These are phyloP conservation scores for Ethmia dodecea DNA, from an alignment of 2,888 invertebrate genomes.

Conservation along the genomic window DNA sequence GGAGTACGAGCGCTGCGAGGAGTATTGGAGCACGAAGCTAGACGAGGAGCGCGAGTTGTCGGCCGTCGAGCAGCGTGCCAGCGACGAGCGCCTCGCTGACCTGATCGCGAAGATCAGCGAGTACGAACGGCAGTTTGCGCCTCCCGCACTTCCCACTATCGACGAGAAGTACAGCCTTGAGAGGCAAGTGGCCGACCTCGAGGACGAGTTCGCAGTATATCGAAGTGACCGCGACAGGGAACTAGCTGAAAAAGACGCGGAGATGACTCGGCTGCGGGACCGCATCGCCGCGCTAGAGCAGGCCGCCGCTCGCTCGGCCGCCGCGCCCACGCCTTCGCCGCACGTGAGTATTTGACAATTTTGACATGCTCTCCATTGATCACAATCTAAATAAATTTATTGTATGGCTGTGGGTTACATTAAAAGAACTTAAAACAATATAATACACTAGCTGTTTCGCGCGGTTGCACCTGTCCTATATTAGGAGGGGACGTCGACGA, in stretches of 20 bases:
- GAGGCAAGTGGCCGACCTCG: constrained; percentile 72
- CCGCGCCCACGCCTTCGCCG: no score
- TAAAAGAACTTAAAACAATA: no score
- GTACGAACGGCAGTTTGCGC: constrained; percentile 76
- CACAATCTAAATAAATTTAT: no score
- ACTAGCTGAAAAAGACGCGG: constrained; percentile 18
- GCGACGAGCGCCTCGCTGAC: constrained; percentile 85
- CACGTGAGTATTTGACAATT: no score
- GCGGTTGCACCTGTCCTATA: no score
- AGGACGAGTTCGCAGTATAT: constrained; percentile 79
- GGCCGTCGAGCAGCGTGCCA: constrained; percentile 85
- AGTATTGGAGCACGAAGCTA: constrained; percentile 89
- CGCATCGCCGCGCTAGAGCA: constrained; percentile 8
- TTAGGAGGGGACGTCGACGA: no score
- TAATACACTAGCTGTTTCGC: no score
- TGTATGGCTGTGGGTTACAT: no score
- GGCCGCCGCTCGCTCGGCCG: background rate
- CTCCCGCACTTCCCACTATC: constrained; percentile 80
- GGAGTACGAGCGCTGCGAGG: constrained; percentile 91
- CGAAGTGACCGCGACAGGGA: constrained; percentile 18
- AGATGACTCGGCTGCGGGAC: constrained; percentile 17
- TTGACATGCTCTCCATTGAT: no score
- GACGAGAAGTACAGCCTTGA: constrained; percentile 79
- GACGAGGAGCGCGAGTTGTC: constrained; percentile 86
- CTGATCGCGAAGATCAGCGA: constrained; percentile 33